These are phyloP conservation scores for Lontra canadensis DNA, from an alignment of 2,113 vertebrate genomes.

Conservation along the genomic window DNA sequence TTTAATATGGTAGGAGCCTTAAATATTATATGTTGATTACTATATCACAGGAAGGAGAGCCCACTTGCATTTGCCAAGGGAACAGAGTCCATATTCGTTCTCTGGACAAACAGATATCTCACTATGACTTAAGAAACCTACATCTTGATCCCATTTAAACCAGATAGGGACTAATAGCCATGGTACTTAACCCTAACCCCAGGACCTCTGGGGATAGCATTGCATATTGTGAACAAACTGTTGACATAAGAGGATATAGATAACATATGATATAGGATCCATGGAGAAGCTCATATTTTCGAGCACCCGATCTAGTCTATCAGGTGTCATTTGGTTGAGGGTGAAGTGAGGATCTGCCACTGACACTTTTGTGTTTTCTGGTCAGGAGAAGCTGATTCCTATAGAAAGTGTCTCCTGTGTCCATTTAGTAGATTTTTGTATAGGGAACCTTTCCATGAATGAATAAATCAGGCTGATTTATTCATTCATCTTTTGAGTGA, in stretches of 20 bases:
- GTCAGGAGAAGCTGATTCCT: slow-evolving; percentile 41
- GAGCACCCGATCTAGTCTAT: slow-evolving; percentile 47
- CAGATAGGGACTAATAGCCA: background rate
- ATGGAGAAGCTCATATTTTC: slow-evolving; percentile 32
- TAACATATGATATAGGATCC: background rate
- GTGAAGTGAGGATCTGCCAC: background rate
- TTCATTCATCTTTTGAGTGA: background rate
- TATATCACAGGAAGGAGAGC: background rate
- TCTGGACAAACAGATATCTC: background rate
- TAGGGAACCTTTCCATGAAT: background rate
- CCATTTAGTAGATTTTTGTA: background rate
- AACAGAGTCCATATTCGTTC: background rate
- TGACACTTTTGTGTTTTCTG: background rate
- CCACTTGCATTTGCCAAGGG: background rate
- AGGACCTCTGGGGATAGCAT: background rate
- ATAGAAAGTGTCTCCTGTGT: background rate
- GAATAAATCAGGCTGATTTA: slow-evolving; percentile 22
- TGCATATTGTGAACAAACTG: background rate
- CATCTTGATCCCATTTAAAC: background rate
- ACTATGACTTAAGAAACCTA: background rate
- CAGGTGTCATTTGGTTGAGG: slow-evolving; percentile 21
- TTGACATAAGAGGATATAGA: background rate
- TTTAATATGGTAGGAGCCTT: background rate
- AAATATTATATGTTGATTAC: background rate
- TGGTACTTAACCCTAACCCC: background rate